Evolutionary conservation across 1,140 invertebrate species (phyloP).

Genomic region (Drosophila triauraria): DNA sequence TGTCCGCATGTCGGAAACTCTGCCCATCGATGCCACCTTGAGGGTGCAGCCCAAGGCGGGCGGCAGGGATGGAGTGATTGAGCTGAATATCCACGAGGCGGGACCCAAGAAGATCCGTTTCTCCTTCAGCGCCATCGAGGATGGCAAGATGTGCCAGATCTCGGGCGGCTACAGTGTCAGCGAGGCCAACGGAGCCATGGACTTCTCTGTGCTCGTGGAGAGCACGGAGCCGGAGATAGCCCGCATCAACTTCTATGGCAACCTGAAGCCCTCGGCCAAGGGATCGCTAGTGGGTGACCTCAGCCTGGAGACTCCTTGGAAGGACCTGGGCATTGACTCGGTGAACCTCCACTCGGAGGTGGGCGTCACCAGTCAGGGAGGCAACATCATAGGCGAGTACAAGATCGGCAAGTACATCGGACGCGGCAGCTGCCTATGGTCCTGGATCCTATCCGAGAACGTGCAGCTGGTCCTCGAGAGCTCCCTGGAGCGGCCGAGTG

Average conservation of each 20-base stretch:
- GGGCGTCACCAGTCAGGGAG: slow-evolving; percentile 26
- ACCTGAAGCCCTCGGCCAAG: slow-evolving; percentile 37
- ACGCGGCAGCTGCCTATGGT: slow-evolving; percentile 69
- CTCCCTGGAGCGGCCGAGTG: slow-evolving; percentile 75
- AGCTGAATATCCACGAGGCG: slow-evolving; percentile 63
- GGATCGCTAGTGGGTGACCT: slow-evolving; percentile 59
- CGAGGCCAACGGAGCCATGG: slow-evolving; percentile 49
- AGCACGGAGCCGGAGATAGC: slow-evolving; percentile 73
- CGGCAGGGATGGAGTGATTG: slow-evolving; percentile 71
- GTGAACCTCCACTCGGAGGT: slow-evolving; percentile 69
- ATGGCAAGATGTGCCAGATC: slow-evolving; percentile 78
- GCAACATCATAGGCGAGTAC: slow-evolving; percentile 67
- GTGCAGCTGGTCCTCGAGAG: slow-evolving; percentile 84
- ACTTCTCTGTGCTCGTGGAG: slow-evolving; percentile 73
- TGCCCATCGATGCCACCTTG: slow-evolving; percentile 60
- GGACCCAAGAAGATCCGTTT: slow-evolving; percentile 64
- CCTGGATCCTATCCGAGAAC: slow-evolving; percentile 84
- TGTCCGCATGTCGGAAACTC: slow-evolving; percentile 49
- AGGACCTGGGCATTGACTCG: slow-evolving; percentile 69
- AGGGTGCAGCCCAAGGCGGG: slow-evolving; percentile 68
- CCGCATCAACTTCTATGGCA: slow-evolving; percentile 71
- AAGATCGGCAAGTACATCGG: slow-evolving; percentile 66
- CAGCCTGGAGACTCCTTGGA: slow-evolving; percentile 76
- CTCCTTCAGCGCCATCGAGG: slow-evolving; percentile 76
- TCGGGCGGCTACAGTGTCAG: slow-evolving; percentile 70